Conservation (phyloP, 1,140 invertebrate species). For the Hylyphantes graminicola region DNA sequence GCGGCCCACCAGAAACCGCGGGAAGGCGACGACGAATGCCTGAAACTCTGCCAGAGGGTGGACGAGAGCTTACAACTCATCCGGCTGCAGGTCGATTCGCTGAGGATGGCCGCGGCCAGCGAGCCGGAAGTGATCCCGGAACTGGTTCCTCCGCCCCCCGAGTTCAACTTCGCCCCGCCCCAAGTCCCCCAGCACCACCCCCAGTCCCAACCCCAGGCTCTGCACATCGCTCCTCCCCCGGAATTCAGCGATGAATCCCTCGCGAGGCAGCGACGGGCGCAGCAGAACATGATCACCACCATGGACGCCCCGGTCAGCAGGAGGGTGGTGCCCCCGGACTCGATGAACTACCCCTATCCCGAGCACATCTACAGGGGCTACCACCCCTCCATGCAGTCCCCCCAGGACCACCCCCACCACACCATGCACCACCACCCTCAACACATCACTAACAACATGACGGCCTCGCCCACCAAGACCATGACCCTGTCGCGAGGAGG, state of each 20-base stretch:
- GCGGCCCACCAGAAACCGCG: constrained; percentile 28
- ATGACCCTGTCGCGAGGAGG: constrained; percentile 50
- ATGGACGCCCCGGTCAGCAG: constrained; percentile 42
- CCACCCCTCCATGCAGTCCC: constrained; percentile 48
- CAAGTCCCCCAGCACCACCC: background rate
- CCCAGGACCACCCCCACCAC: constrained; percentile 53
- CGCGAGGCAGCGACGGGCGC: constrained; percentile 40
- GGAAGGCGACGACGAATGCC: constrained; percentile 49
- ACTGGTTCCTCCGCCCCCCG: constrained; percentile 63
- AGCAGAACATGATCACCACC: constrained; percentile 52
- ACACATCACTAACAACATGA: constrained; percentile 46
- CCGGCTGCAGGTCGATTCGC: constrained; percentile 61
- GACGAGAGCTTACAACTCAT: constrained; percentile 62
- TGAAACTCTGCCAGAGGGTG: constrained; percentile 59
- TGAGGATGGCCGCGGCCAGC: constrained; percentile 61
- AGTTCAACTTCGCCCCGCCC: constrained; percentile 61
- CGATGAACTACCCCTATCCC: constrained; percentile 47
- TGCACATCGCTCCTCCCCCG: constrained; percentile 58
- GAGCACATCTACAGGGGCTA: constrained; percentile 48
- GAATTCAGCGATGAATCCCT: constrained; percentile 61
- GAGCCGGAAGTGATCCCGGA: constrained; percentile 62
- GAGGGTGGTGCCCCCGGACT: constrained; percentile 23
- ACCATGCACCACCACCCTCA: constrained; percentile 38
- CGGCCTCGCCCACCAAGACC: constrained; percentile 47
- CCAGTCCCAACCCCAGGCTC: constrained; percentile 21